Conservation (phyloP, 2,797 vertebrate species). For the Neopelma chrysocephalum region DNA sequence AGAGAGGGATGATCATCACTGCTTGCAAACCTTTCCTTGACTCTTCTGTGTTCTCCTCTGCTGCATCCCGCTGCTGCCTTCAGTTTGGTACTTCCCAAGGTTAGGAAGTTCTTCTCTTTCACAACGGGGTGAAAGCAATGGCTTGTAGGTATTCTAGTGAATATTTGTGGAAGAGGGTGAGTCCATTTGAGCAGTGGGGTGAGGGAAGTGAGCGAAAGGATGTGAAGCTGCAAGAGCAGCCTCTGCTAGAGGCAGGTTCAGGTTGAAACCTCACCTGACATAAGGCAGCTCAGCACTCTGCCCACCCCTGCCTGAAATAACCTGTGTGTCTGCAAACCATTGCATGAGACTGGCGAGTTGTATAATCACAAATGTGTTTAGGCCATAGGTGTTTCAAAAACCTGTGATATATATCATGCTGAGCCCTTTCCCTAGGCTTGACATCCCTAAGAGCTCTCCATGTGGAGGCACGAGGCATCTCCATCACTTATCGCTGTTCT, state of each 20-base stretch:
- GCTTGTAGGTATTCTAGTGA: neutral
- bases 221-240: neutral
- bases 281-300: neutral
- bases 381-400: neutral
- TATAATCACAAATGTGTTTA: neutral
- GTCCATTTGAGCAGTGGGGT: neutral
- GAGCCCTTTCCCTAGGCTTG: neutral
- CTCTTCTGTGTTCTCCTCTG: neutral
- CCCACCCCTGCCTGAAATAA: neutral
- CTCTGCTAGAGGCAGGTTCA: neutral
- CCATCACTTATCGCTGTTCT: accelerated
- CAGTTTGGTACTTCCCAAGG: neutral
- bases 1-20: neutral
- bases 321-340: neutral
- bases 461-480: neutral
- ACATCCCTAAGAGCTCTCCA: neutral
- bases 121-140: accelerated
- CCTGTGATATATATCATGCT: accelerated
- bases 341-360: neutral
- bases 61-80: neutral
- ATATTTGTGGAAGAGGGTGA: neutral
- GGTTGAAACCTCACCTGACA: neutral
- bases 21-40: neutral
- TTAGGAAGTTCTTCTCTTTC: neutral
- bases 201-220: neutral